Evolutionary conservation across 2,113 vertebrate genomes (phyloP), one percentile per base, ranked within the genome.

Genomic region (Heptranchias perlo): DNA sequence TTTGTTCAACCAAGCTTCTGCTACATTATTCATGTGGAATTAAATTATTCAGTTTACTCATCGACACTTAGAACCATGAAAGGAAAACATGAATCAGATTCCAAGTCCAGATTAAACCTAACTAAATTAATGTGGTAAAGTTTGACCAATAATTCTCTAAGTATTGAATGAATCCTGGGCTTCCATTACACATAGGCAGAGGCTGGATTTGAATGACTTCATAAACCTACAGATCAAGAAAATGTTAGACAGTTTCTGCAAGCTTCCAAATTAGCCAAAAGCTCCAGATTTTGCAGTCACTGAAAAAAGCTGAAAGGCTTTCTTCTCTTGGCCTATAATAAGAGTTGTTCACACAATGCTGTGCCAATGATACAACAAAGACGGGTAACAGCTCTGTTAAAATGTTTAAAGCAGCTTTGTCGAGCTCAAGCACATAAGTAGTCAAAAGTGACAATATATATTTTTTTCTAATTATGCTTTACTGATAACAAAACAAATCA

Each of bases 281-380:
- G 44, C 64, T 69, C 93, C 93, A 95, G 39, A 69, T 95, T 49
- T 95, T 69, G 93, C 3, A 94, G 18, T 65, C 61, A 25, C 28
- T 95, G 92, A 39, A 23, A 52, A 94, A 95, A 95, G 25, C 64
- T 95, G 64, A 95, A 95, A 67, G 44, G 25, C 93, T 49, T 49
- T 69, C 44, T 95, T 95, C 64, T 67, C 44, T 47, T 69, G 62
- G 21, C 18, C 16, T 47, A 65, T 67, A 67, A 67, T 67, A 49
- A 67, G 23, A 94, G 44, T 13, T 94, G 23, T 94, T 47, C 23
- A 31, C 61, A 14, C 93, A 44, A 35, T 7, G 44, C 62, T 28
- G 25, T 25, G 39, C 39, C 31, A 67, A 35, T 89, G 23, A 31
- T 54, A 13, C 86, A 49, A 65, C 8, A 47, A 67, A 69, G 23